A percentile compares a stretch with the other conserved stretches of the same genome.
phyloP scores from a whole-genome alignment of 2,888 invertebrate genomes.

The Phyllotreta striolata region DNA sequence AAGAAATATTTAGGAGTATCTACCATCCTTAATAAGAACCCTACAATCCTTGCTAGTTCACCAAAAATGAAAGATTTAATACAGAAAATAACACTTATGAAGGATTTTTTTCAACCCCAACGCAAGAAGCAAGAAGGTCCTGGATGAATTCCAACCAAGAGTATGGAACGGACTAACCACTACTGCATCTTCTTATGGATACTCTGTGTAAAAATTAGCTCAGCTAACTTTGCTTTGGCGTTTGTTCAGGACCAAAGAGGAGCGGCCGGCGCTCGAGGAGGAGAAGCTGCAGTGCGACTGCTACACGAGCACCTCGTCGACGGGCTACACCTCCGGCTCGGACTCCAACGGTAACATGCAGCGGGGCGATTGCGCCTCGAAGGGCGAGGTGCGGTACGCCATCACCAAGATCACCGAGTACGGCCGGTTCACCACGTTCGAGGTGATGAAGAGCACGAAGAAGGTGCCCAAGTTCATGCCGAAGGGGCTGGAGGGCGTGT shows the following conservation, averaged over 20 bases:
- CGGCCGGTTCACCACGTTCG: slow-evolving; percentile 54
- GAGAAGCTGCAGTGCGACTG: slow-evolving; percentile 34
- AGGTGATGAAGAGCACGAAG: slow-evolving; percentile 55
- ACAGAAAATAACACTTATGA: too few relatives aligned
- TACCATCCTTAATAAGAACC: too few relatives aligned
- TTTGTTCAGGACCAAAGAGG: neutral
- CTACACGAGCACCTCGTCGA: slow-evolving; percentile 33
- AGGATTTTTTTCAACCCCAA: too few relatives aligned
- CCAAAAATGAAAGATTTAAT: too few relatives aligned
- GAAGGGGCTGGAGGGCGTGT: slow-evolving; percentile 51
- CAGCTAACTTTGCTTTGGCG: too few relatives aligned
- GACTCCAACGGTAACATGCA: slow-evolving; percentile 7
- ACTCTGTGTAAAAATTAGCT: too few relatives aligned
- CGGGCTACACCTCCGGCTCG: slow-evolving; percentile 15
- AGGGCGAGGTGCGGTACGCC: slow-evolving; percentile 49
- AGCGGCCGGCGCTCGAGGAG: neutral
- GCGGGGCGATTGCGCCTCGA: slow-evolving; percentile 10
- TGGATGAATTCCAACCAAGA: too few relatives aligned
- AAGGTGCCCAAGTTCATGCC: slow-evolving; percentile 53
- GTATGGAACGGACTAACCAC: too few relatives aligned
- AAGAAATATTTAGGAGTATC: too few relatives aligned
- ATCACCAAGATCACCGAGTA: slow-evolving; percentile 55
- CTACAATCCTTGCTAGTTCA: too few relatives aligned
- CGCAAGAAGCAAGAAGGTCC: too few relatives aligned
- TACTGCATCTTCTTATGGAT: too few relatives aligned